Evolutionary conservation across 2,797 vertebrate species (phyloP), one percentile per base, ranked within the genome.

Genomic region (Hephaestus fuliginosus): DNA sequence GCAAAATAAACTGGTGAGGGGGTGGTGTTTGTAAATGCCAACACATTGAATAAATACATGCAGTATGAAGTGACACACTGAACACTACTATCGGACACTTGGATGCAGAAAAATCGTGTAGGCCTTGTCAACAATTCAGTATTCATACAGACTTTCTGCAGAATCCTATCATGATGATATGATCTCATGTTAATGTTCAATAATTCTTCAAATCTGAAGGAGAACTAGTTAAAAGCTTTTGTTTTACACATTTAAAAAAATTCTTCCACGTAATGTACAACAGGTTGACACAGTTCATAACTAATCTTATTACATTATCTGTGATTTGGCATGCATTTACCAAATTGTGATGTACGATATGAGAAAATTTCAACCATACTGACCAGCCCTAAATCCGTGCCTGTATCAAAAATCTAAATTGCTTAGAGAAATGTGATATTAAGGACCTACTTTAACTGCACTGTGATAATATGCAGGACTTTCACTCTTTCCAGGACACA

Each of bases 11-110:
- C 12, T 18, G 4, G 43, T 14, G 55, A 43, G 46, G 15, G n/a
- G 53, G 30, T 5, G 36, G 12, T 56, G 20, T 74, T 65, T 36
- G 15, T 67, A 41, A 58, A 75, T 67, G 63, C 20, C 63, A 67
- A 25, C 72, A 74, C 53, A 43, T 15, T n/a, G 33, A 51, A 49
- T 30, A 60, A 28, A 69, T 20, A 30, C 39, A 30, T 10, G 28
- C 3, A 46, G 41, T 25, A n/a, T 69, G 13, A n/a, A 43, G 17
- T 11, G 41, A 63, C 39, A 53, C 36, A 28, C 39, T 22, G 9
- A 51, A 5, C 20, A 36, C 12, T n/a, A 10, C 17, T n/a, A 10
- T n/a, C 9, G 14, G 39, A 51, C 30, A 11, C 46, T 33, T 62
- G n/a, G 30, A 1, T 18, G 33, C 4, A n/a, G 58, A n/a, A 30